Base-by-base conservation (phyloP, 2,113 vertebrate species). In the Noctilio leporinus region DNA sequence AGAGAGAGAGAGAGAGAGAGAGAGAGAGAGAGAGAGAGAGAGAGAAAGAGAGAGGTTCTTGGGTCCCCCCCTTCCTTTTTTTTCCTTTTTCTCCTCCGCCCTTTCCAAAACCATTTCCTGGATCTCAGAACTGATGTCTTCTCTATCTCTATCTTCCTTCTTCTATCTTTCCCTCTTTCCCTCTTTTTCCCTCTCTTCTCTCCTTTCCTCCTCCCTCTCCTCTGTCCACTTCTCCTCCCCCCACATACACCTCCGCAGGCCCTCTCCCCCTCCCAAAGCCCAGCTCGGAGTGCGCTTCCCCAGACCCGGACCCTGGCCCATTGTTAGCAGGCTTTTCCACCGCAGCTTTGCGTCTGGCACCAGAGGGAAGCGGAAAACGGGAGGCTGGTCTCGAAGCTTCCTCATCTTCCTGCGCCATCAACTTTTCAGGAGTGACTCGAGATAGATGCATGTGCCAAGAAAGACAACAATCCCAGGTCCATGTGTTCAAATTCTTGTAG, bases 281-380 rank as follows among this genome's bases (percentile, higher is more conserved):
- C 97, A 97, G 97, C 97, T 95, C 28, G 62, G 90, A 86, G 70
- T 89, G 75, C 92, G 95, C 97, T 96, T 97, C 98, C 98, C 95
- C 73, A 94, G 83, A 64, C 65, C 85, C 89, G 86, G 87, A 97
- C 94, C 90, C 72, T 57, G 90, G 95, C 86, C 97, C 96, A 98
- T 98, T 99, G 98, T 98, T 98, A 95, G 96, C 83, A 82, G 93
- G 97, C 98, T 97, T 96, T 98, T 98, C 97, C 98, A 89, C 88
- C 55, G 91, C 98, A 97, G 97, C 97, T 98, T 96, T 88, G 96
- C 98, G 62, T 95, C 93, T 97, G 97, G 77, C 96, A 98, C 98
- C 98, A 91, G 97, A 76, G 96, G 98, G 94, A 97, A 98, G 97
- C 97, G 96, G 96, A 98, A 97, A 95, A 97, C 47, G 96, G 96